Conservation (phyloP, 2,113 vertebrate species). For the Lepisosteus oculatus region DNA sequence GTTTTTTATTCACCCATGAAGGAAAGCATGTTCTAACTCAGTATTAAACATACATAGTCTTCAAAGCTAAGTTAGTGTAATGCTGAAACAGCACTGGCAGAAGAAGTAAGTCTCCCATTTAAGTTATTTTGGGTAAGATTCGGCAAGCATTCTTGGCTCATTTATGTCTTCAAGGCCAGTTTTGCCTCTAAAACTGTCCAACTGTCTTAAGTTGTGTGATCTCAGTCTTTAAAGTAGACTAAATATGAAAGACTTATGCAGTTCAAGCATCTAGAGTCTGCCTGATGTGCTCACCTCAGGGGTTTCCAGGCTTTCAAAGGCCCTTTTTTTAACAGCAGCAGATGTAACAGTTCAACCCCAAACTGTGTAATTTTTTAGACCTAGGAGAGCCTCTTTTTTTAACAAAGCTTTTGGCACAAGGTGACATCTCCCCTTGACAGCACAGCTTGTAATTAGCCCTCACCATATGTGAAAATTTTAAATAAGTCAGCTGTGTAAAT, state of each 20-base stretch:
- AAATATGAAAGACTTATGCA: not conserved
- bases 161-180: too few species aligned
- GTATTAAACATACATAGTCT: too few species aligned
- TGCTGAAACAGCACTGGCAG: too few species aligned
- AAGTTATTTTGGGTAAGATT: not conserved
- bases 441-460: conserved; percentile 10
- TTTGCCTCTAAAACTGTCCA: not conserved
- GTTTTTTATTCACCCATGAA: too few species aligned
- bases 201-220: not conserved
- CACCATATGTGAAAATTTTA: conserved; percentile 21
- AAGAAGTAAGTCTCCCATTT: too few species aligned
- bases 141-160: not conserved
- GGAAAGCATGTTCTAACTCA: too few species aligned
- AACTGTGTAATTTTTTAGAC: not conserved
- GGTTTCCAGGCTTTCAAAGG: conserved; percentile 1
- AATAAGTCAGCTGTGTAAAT: conserved; percentile 16
- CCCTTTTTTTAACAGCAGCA: not conserved
- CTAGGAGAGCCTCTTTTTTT: not conserved
- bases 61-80: too few species aligned
- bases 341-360: conserved; percentile 1
- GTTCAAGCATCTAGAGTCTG: not conserved
- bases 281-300: not conserved
- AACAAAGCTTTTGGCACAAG: not conserved
- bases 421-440: not conserved
- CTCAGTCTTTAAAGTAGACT: not conserved